phyloP scores from a whole-genome alignment of 2,797 vertebrate genomes.

The Pseudochirops corinnae region DNA sequence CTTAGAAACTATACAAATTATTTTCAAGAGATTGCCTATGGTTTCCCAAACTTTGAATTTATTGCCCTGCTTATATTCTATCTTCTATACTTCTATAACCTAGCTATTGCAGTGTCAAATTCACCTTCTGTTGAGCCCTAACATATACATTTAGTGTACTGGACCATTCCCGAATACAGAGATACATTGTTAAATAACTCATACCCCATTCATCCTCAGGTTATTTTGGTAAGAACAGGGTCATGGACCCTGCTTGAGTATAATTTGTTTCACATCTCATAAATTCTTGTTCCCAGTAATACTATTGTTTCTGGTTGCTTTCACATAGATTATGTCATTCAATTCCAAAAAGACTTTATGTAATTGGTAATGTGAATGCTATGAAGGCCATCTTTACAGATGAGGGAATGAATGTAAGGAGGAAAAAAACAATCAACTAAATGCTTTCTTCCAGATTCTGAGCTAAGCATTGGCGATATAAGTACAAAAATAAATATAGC shows the following conservation, averaged over 20 bases:
- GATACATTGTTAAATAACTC: not conserved
- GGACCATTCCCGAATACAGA: not conserved
- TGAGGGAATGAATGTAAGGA: not conserved
- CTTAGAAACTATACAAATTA: not conserved
- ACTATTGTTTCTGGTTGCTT: not conserved
- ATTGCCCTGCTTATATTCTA: not conserved
- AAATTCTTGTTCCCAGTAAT: not conserved
- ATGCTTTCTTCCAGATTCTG: not conserved
- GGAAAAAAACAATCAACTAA: not conserved
- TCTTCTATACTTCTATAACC: not conserved
- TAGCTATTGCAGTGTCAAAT: not conserved
- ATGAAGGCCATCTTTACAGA: not conserved
- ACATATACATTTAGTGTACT: not conserved
- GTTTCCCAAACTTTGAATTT: not conserved
- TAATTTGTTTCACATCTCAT: not conserved
- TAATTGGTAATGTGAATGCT: not conserved
- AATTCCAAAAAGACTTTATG: not conserved
- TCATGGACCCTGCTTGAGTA: not conserved
- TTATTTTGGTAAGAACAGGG: not conserved
- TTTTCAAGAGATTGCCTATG: not conserved
- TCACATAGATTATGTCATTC: not conserved
- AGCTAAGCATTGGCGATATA: not conserved
- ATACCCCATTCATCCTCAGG: not conserved
- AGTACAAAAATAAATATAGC: not conserved
- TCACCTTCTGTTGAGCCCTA: not conserved